A percentile compares a stretch with the other conserved stretches of the same genome.
Conservation (phyloP, 2,888 invertebrate species). For the Corbicula japonica region DNA sequence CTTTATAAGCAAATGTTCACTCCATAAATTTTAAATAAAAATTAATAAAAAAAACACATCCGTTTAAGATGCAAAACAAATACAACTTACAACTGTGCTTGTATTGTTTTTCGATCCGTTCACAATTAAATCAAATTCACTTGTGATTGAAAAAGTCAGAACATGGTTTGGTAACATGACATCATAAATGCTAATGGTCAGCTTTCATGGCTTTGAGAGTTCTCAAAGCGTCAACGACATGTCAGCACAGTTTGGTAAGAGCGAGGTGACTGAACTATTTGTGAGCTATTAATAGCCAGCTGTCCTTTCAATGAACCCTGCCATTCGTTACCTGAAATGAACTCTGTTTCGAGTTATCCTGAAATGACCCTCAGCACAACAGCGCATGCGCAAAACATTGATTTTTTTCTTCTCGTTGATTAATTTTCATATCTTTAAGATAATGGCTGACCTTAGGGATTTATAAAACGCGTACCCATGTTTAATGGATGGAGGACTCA, state of each 20-base stretch:
- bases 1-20: too few species aligned
- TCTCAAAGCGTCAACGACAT: conserved; percentile 55
- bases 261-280: conserved; percentile 57
- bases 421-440: too few species aligned
- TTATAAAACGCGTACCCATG: too few species aligned
- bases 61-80: too few species aligned
- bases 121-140: too few species aligned
- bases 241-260: conserved; percentile 40
- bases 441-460: too few species aligned
- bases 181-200: conserved; percentile 36
- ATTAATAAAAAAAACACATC: too few species aligned
- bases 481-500: too few species aligned
- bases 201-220: background rate
- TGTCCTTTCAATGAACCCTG: conserved; percentile 72
- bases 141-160: too few species aligned
- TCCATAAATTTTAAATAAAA: too few species aligned
- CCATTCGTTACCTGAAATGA: conserved; percentile 69
- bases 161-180: conserved; percentile 39
- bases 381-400: conserved; percentile 55
- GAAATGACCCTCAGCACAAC: conserved; percentile 54
- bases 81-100: too few species aligned
- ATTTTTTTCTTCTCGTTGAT: background rate
- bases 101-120: too few species aligned
- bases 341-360: conserved; percentile 69
- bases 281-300: conserved; percentile 60